Evolutionary conservation across 2,888 invertebrate species (phyloP), one percentile per base, ranked within the genome.

Genomic region (Eupithecia abbreviata): DNA sequence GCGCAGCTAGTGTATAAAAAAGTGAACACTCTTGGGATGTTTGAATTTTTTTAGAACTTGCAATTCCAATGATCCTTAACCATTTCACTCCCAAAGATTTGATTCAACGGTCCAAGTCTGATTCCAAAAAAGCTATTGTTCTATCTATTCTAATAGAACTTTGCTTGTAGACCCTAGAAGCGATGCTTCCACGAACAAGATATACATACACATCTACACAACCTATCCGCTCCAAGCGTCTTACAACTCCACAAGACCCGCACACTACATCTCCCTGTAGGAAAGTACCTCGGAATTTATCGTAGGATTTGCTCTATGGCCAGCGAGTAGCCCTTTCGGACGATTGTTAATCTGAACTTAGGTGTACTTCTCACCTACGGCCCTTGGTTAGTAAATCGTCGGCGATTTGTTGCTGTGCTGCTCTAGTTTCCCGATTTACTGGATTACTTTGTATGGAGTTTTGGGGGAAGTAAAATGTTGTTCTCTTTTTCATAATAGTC

Each of bases 351-450:
- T 92, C 91, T 91, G 90, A 91, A 92, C 91, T 93, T 91, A 90
- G 91, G 90, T 90, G 91, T 90, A 91, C 89, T 92, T 93, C 91
- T 91, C 92, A 92, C 91, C 91, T 92, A 69, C 88, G 84, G 86
- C 86, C 85, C 87, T 87, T 87, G 84, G 85, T 84, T 83, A 87
- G 86, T 91, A 91, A 90, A 92, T 91, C 88, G 86, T 80, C 77
- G 79, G 74, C 84, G 85, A 86, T 86, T 86, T 84, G 79, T 79
- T 81, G 82, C 84, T 86, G 88, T 82, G 86, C 88, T 82, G 86
- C 87, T 74, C 76, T 81, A 78, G 81, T 80, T 74, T 86, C 82
- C 85, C 86, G 82, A 88, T 83, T 79, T 82, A 82, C 78, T 80
- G 67, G 43, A 10, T 62, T 30, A 62, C 62, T 62, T 62, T 30